Evolutionary conservation across 2,888 invertebrate genomes (phyloP), one percentile per base, ranked within the genome.

Genomic region (Tachina fera): DNA sequence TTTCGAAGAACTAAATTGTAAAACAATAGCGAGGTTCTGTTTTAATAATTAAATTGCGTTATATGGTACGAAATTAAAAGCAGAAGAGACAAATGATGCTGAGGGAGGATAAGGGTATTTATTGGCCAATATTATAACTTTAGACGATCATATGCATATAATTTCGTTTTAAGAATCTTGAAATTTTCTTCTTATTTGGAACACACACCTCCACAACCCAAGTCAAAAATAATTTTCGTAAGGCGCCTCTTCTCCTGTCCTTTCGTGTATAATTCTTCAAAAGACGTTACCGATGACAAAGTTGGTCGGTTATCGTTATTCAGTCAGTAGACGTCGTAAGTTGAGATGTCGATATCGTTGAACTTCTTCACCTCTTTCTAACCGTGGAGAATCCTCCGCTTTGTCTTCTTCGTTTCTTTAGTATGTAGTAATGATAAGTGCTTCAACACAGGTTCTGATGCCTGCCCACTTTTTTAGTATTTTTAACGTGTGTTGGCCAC

Each of bases 251-350:
- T 65, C 63, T 81, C 75, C 56, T 67, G 58, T 72, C 56, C 76
- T 65, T 78, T 76, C 63, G 56, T 31, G 31, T 47, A 65, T 51
- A 9, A 58, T 86, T 83, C 79, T 79, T 80, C 31, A 80, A 61
- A 79, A 78, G 82, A 72, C 79, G 75, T 83, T 76, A 72, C 79
- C 86, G 86, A 79, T 71, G 78, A 77, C 76, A 83, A 81, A 68
- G 72, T 79, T 63, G 13, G 63, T 86, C 76, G 83, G 83, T 86
- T 83, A 70, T 86, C 86, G 86, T 83, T 80, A 31, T 74, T 80
- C 67, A 72, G 80, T 79, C 77, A 80, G 86, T 49, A 86, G 83
- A 83, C 83, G 86, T 79, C 79, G 75, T 71, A 68, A 68, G 63
- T 76, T 67, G 63, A 83, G 78, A 75, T 79, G 75, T 83, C 86